Conservation (phyloP, 2,113 vertebrate genomes). For the Choloepus hoffmanni region DNA sequence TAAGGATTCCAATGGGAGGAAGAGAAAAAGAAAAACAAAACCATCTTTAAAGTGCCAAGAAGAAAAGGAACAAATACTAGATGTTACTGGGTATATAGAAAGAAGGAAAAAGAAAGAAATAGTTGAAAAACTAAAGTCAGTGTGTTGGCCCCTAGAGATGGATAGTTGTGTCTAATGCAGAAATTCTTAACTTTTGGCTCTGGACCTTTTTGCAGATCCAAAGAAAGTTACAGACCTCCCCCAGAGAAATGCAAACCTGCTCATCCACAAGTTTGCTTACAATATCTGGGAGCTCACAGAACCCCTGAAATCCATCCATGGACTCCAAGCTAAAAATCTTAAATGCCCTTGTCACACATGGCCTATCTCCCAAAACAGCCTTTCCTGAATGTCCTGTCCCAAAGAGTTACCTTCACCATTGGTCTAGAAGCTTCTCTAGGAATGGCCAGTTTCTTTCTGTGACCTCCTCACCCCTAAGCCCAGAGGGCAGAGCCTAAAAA, state of each 20-base stretch:
- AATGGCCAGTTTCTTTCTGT: not conserved
- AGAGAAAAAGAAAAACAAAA: not conserved
- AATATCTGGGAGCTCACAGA: not conserved
- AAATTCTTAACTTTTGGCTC: constrained; percentile 26
- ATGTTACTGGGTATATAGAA: not conserved
- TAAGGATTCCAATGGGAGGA: not conserved
- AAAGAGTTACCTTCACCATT: not conserved
- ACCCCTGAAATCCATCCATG: not conserved
- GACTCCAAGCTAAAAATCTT: not conserved
- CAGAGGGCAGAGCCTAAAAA: not conserved
- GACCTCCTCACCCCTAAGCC: not conserved
- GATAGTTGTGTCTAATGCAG: not conserved
- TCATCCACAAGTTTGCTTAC: not conserved
- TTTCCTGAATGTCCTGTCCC: no score
- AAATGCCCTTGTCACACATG: not conserved
- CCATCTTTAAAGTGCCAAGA: not conserved
- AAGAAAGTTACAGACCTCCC: not conserved
- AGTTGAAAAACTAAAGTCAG: not conserved
- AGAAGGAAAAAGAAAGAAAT: not conserved
- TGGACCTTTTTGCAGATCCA: not conserved
- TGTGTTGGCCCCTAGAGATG: not conserved
- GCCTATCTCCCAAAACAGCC: not conserved
- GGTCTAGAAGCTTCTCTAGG: not conserved
- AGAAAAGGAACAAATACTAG: constrained; percentile 33
- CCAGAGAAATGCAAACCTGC: not conserved